Conservation (phyloP, 1,140 invertebrate genomes). For the Saccostrea cuccullata region DNA sequence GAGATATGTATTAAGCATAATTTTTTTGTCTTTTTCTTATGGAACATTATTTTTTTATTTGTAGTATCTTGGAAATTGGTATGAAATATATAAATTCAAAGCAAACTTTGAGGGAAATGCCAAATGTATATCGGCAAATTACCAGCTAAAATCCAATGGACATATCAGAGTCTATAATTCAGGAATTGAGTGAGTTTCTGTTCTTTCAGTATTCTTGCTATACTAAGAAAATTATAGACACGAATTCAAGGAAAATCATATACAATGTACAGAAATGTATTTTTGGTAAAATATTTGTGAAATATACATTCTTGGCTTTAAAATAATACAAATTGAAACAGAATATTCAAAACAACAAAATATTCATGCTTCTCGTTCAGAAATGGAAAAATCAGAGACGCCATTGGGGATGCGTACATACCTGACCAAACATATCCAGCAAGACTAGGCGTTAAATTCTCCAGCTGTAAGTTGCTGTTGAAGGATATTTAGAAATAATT, state of each 20-base stretch:
- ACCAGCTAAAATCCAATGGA: constrained; percentile 44
- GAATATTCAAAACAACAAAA: too few species aligned
- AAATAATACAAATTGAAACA: too few species aligned
- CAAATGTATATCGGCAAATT: constrained; percentile 48
- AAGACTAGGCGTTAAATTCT: background rate
- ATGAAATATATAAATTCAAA: constrained; percentile 52
- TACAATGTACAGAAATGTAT: too few species aligned
- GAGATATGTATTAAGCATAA: too few species aligned
- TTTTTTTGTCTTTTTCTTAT: too few species aligned
- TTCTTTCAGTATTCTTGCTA: background rate
- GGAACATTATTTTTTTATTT: background rate
- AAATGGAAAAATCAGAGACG: background rate
- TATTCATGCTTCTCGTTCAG: background rate
- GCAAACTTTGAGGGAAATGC: constrained; percentile 46
- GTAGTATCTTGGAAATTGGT: constrained; percentile 51
- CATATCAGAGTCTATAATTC: constrained; percentile 47
- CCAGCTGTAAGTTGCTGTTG: background rate
- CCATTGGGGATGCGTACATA: background rate
- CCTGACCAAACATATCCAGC: background rate
- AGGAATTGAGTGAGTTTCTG: background rate
- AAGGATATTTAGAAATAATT: background rate
- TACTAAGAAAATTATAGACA: too few species aligned
- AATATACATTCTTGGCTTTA: too few species aligned
- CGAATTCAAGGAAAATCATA: too few species aligned
- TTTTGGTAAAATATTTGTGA: too few species aligned